Evolutionary conservation across 2,797 vertebrate genomes (phyloP).

Genomic region (Zenarchopterus dispar): DNA sequence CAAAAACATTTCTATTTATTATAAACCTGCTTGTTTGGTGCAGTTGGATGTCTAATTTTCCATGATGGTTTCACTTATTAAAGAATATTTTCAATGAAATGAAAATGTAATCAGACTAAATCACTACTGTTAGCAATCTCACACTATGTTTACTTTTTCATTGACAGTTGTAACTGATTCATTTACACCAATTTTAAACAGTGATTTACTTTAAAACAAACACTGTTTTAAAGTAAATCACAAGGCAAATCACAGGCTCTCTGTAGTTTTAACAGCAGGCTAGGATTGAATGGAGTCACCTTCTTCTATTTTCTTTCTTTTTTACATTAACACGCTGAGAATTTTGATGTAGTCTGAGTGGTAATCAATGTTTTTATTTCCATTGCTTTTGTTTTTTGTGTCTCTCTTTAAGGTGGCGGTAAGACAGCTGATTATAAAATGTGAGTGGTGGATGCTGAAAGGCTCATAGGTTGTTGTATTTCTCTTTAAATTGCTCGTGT

Average conservation of each 20-base stretch:
- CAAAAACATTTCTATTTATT: constrained; percentile 22
- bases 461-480: constrained; percentile 22
- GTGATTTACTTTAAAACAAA: not conserved
- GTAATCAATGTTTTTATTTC: not conserved
- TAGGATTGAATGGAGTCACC: constrained; percentile 1
- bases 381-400: too few species aligned
- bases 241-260: not conserved
- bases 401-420: too few species aligned
- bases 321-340: constrained; percentile 4
- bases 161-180: constrained; percentile 21
- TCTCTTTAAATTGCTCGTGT: constrained; percentile 28
- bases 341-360: constrained; percentile 10
- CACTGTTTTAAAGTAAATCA: not conserved
- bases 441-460: constrained; percentile 32
- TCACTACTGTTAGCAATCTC: constrained; percentile 19
- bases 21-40: constrained; percentile 10
- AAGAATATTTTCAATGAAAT: constrained; percentile 21
- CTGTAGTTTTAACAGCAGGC: constrained; percentile 1
- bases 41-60: constrained; percentile 4
- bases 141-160: not conserved
- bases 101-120: constrained; percentile 21
- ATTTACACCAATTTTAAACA: constrained; percentile 7
- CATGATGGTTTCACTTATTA: constrained; percentile 15
- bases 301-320: not conserved
- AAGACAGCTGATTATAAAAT: constrained; percentile 25